These are phyloP conservation scores for Hylaeus anthracinus DNA, from an alignment of 1,140 invertebrate species.

Conservation along the genomic window DNA sequence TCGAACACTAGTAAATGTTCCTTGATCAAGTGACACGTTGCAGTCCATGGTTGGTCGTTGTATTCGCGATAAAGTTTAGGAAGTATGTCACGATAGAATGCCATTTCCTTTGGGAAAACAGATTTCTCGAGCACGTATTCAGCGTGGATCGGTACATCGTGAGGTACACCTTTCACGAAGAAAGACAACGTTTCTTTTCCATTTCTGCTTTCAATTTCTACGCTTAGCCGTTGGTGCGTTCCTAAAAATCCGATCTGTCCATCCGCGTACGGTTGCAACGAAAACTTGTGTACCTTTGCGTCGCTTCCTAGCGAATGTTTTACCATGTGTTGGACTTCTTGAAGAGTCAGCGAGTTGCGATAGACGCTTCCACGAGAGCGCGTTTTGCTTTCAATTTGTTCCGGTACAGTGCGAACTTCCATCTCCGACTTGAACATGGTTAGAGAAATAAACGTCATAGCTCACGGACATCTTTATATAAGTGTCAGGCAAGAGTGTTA, in stretches of 20 bases:
- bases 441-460: not conserved
- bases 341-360: constrained; percentile 53
- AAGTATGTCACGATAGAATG: constrained; percentile 77
- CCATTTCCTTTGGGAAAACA: constrained; percentile 80
- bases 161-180: constrained; percentile 81
- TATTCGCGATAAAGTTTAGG: constrained; percentile 72
- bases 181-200: constrained; percentile 66
- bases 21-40: constrained; percentile 77
- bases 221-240: constrained; percentile 74
- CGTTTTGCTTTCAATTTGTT: not conserved
- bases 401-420: not conserved
- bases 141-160: constrained; percentile 70
- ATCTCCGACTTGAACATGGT: constrained; percentile 2
- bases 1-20: constrained; percentile 79
- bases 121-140: constrained; percentile 79
- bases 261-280: constrained; percentile 65
- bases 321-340: constrained; percentile 66
- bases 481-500: not conserved
- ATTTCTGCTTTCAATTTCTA: constrained; percentile 45
- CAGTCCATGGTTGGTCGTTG: constrained; percentile 67
- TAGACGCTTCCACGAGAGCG: not conserved
- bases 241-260: constrained; percentile 81
- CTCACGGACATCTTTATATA: constrained; percentile 8
- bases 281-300: constrained; percentile 56
- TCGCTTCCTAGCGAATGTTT: constrained; percentile 44